These are phyloP conservation scores for Hycleus cichorii DNA, from an alignment of 1,140 invertebrate species.

Conservation along the genomic window DNA sequence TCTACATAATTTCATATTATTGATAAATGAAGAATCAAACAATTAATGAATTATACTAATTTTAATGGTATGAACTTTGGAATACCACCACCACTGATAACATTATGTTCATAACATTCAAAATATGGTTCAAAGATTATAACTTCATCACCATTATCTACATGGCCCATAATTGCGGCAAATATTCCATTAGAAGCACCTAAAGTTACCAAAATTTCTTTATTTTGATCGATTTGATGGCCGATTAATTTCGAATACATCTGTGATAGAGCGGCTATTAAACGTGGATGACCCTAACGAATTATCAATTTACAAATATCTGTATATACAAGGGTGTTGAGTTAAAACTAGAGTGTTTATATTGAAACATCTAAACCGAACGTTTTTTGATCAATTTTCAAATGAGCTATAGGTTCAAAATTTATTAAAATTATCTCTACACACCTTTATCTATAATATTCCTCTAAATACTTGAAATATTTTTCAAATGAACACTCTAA, in stretches of 20 bases:
- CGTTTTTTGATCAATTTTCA: too few species aligned
- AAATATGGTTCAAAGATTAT: conserved; percentile 98
- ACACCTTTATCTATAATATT: too few species aligned
- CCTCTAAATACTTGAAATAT: too few species aligned
- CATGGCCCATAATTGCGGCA: conserved; percentile 72
- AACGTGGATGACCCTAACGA: conserved; percentile 69
- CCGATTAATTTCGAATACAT: conserved; percentile 77
- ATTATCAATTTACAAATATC: neutral
- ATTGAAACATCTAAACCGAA: too few species aligned
- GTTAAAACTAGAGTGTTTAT: too few species aligned
- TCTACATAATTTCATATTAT: too few species aligned
- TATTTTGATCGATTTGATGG: conserved; percentile 49
- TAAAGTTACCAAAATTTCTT: conserved; percentile 77
- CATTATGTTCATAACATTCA: conserved; percentile 96
- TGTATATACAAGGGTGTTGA: too few species aligned
- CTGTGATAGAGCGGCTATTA: conserved; percentile 77
- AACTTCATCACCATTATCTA: conserved; percentile 81
- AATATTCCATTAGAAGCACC: conserved; percentile 94
- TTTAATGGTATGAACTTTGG: conserved; percentile 83
- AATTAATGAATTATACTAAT: conserved; percentile 38
- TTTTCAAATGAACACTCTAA: too few species aligned
- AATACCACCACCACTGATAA: conserved; percentile 76
- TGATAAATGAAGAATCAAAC: too few species aligned
- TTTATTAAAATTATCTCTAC: too few species aligned
- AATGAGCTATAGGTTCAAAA: too few species aligned